Evolutionary conservation across 1,140 invertebrate species (phyloP), one percentile per base, ranked within the genome.

Genomic region (Adoxophyes honmai): DNA sequence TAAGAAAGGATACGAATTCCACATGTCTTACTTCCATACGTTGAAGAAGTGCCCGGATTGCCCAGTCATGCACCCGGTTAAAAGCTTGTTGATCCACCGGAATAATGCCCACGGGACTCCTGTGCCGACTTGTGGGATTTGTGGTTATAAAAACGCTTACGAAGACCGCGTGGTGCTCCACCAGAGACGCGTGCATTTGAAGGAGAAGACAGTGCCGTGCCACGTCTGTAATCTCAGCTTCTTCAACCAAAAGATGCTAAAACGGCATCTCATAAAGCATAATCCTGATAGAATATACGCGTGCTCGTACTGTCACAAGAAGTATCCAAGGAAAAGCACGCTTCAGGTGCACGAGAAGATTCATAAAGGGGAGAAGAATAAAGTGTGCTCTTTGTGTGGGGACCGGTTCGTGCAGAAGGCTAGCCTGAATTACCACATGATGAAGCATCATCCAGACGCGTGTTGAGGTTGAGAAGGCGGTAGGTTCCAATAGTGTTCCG

Each of bases 321-420:
- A 18, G 10, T 57, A 48, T 48, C 86, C 44, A 69, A 80, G 34
- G 81, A 88, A 48, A 18, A 57, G 3, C 5, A 57, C 38, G 5
- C 11, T 57, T 4, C 18, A 93, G 67, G 94, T 95, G 62, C 94
- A 95, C 62, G 84, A 92, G 66, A 86, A 92, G 1, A 94, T 94
- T 72, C 94, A 95, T 66, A 93, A 91, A 0, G 92, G 93, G 0
- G 91, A 93, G 56, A 95, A 95, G 66, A 92, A 93, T 0, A 95
- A 91, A 62, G 66, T 90, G 5, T 95, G 94, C 62, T 93, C 94
- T 78, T 90, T 94, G 10, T 95, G 94, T 68, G 93, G 93, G 1
- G 94, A 95, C 82, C 83, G 33, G 14, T 69, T 65, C 10, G 55
- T 60, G 9, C 66, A 66, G 37, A 55, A 54, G 10, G 57, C 55